Evolutionary conservation across 1,140 invertebrate genomes (phyloP).

Genomic region (Drosophila serrata): DNA sequence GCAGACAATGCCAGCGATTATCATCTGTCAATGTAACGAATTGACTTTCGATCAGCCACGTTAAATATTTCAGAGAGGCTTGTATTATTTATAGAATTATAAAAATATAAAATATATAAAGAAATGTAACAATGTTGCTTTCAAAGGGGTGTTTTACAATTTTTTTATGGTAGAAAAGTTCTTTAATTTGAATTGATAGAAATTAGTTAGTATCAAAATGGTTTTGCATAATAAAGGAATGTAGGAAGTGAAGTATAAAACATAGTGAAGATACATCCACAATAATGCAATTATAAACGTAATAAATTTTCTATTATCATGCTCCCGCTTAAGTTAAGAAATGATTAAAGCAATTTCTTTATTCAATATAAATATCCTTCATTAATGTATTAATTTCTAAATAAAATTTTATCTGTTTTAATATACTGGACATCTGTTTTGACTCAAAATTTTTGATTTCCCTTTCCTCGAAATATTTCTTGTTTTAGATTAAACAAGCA

Average conservation of each 20-base stretch:
- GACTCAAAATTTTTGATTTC: neutral
- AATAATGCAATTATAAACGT: no score
- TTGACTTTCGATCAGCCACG: conserved; percentile 6
- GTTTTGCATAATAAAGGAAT: no score
- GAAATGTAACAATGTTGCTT: neutral
- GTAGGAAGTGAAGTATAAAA: no score
- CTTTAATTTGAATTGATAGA: neutral
- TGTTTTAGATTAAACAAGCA: conserved; percentile 4
- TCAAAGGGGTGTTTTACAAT: neutral
- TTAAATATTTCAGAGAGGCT: neutral
- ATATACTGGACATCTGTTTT: neutral
- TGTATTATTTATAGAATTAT: neutral
- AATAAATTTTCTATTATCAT: no score
- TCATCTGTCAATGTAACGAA: conserved; percentile 25
- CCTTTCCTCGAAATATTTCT: neutral
- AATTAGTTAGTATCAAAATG: neutral
- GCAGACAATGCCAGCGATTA: conserved; percentile 22
- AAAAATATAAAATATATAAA: neutral
- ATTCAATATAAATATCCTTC: neutral
- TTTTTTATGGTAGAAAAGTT: neutral
- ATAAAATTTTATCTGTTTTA: neutral
- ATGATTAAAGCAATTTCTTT: no score
- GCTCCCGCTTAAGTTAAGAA: no score
- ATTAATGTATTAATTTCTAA: neutral
- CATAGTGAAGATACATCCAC: no score